A percentile compares a stretch with the other conserved stretches of the same genome.
phyloP scores from a whole-genome alignment of 2,113 vertebrate species.

The Laticauda laticaudata region DNA sequence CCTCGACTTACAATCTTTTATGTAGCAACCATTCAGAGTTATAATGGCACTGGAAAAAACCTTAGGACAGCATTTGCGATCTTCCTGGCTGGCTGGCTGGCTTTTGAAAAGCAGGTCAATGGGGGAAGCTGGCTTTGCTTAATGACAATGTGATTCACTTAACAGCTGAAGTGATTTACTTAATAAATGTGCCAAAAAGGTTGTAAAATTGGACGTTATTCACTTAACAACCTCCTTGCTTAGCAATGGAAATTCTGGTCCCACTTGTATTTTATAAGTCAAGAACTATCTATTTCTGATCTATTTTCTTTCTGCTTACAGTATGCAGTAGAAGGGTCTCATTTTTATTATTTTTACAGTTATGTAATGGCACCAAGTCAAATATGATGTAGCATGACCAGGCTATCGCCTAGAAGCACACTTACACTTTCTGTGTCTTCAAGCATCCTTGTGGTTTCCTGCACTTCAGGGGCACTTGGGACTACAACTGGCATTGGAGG shows the following conservation, averaged over 20 bases:
- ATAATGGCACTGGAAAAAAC: too few relatives aligned
- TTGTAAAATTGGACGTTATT: background rate
- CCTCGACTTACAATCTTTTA: too few relatives aligned
- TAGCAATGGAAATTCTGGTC: background rate
- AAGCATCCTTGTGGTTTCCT: conserved; percentile 90
- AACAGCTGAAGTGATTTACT: background rate
- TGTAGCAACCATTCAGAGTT: too few relatives aligned
- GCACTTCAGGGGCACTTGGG: conserved; percentile 90
- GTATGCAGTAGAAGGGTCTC: background rate
- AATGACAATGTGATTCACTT: background rate
- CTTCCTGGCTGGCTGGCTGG: background rate
- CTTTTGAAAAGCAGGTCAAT: background rate
- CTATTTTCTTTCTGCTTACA: background rate
- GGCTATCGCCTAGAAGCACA: conserved; percentile 43
- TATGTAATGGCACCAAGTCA: rapidly evolving
- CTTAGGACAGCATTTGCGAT: background rate
- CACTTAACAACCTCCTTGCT: background rate
- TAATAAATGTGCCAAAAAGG: background rate
- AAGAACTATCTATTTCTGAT: background rate
- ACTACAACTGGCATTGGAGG: conserved; percentile 90
- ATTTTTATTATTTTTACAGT: background rate
- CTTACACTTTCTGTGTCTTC: conserved; percentile 94
- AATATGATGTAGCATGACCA: rapidly evolving
- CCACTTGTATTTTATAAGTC: background rate
- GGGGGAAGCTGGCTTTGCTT: background rate